Percentiles rank a stretch among this genome's conserved stretches.
Evolutionary conservation across 2,113 vertebrate species (phyloP).

Genomic region (Gadus chalcogrammus): DNA sequence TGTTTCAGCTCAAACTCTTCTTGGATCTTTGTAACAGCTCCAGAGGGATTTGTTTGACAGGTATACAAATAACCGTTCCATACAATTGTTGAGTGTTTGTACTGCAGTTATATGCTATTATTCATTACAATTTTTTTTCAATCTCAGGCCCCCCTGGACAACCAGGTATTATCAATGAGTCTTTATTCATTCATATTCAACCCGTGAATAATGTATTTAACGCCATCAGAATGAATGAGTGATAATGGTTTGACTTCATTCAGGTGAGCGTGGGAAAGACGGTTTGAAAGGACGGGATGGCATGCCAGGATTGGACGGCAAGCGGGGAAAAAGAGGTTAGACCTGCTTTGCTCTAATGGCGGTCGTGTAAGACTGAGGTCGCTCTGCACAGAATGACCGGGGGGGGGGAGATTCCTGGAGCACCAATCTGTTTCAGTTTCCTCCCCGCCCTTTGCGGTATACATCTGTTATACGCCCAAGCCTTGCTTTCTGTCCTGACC

Average conservation of each 20-base stretch:
- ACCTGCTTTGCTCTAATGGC: neutral
- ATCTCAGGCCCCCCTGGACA: constrained; percentile 81
- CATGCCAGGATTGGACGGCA: constrained; percentile 58
- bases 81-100: neutral
- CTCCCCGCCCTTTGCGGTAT: no score
- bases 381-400: no score
- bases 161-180: constrained; percentile 72
- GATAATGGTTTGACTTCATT: neutral
- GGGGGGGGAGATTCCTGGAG: no score
- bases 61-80: constrained; percentile 49
- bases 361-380: neutral
- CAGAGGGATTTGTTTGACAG: constrained; percentile 83
- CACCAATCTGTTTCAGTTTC: no score
- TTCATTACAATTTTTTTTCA: constrained; percentile 1
- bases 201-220: no score
- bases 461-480: no score
- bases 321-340: constrained; percentile 58
- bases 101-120: neutral
- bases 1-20: constrained; percentile 77
- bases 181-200: no score
- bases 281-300: constrained; percentile 49
- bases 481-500: no score
- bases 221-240: no score
- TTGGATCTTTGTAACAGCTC: constrained; percentile 84
- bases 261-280: constrained; percentile 44